Evolutionary conservation across 2,888 invertebrate species (phyloP).

Genomic region (Baronia brevicornis): DNA sequence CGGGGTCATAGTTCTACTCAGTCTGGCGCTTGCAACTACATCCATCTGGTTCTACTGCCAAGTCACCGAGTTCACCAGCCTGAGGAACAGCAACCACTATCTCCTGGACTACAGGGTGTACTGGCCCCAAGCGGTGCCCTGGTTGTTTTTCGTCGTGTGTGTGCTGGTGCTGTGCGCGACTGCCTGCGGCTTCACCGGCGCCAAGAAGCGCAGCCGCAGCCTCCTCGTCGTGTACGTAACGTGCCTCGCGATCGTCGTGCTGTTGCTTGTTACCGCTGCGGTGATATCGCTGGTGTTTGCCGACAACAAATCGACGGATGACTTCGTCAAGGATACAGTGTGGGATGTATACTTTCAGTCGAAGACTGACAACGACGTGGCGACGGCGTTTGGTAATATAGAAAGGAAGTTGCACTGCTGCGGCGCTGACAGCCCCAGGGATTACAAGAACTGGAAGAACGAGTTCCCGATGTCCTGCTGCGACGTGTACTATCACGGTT

Average conservation of each 20-base stretch:
- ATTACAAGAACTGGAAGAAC: slow-evolving; percentile 54
- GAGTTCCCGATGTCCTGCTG: slow-evolving; percentile 62
- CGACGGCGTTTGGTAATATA: slow-evolving; percentile 39
- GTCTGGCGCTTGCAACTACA: slow-evolving; percentile 38
- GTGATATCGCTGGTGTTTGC: slow-evolving; percentile 51
- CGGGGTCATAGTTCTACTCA: slow-evolving; percentile 39
- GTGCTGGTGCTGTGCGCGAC: slow-evolving; percentile 45
- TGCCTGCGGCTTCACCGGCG: slow-evolving; percentile 50
- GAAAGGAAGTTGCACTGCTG: slow-evolving; percentile 62
- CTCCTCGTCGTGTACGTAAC: slow-evolving; percentile 39
- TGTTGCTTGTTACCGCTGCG: slow-evolving; percentile 37
- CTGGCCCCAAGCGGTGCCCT: slow-evolving; percentile 64
- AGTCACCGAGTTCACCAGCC: slow-evolving; percentile 40
- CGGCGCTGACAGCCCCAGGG: slow-evolving; percentile 55
- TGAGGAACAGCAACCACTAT: slow-evolving; percentile 57
- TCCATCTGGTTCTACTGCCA: slow-evolving; percentile 58
- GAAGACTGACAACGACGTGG: slow-evolving; percentile 39
- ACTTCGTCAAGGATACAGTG: slow-evolving; percentile 55
- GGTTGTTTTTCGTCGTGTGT: slow-evolving; percentile 55
- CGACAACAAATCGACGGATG: slow-evolving; percentile 44
- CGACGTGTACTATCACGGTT: slow-evolving; percentile 55
- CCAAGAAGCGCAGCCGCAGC: slow-evolving; percentile 39
- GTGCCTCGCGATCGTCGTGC: slow-evolving; percentile 36
- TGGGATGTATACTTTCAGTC: slow-evolving; percentile 58
- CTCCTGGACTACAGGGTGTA: slow-evolving; percentile 59